phyloP scores from a whole-genome alignment of 2,113 vertebrate genomes.

The Catharus fuscescens region DNA sequence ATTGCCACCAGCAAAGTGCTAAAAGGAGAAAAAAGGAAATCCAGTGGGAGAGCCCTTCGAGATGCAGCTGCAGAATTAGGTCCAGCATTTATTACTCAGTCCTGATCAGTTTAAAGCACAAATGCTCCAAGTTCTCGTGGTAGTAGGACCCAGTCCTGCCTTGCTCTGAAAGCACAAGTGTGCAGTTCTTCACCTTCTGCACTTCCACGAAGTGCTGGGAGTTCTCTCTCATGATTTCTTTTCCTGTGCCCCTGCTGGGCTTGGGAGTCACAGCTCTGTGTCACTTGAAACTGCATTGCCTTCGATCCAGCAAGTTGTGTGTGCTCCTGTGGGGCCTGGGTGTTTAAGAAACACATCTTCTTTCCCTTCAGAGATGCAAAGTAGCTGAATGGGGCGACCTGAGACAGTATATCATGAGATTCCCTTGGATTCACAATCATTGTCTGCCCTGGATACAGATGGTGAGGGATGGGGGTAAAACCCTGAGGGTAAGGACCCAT shows the following conservation, averaged over 20 bases:
- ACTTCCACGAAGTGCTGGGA: neutral
- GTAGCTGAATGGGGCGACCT: neutral
- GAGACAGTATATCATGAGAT: constrained; percentile 36
- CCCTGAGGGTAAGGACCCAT: constrained; percentile 57
- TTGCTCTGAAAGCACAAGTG: neutral
- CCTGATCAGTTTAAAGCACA: neutral
- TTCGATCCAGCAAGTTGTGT: neutral
- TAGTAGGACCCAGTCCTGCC: neutral
- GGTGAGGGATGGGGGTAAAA: constrained; percentile 48
- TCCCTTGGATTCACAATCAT: constrained; percentile 58
- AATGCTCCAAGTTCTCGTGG: neutral
- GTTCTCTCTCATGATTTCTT: neutral
- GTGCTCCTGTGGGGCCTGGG: neutral
- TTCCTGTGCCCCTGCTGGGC: neutral
- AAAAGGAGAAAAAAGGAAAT: constrained; percentile 41
- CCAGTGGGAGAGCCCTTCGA: neutral
- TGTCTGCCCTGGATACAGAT: constrained; percentile 71
- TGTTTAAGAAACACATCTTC: constrained; percentile 43
- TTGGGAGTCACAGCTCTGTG: neutral
- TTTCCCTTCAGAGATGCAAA: neutral
- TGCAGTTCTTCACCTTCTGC: neutral
- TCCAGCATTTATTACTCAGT: neutral
- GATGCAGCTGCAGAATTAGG: neutral
- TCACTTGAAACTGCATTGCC: neutral
- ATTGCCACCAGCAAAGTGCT: constrained; percentile 34